Evolutionary conservation across 2,797 vertebrate species (phyloP).

Genomic region (Sciurus carolinensis): DNA sequence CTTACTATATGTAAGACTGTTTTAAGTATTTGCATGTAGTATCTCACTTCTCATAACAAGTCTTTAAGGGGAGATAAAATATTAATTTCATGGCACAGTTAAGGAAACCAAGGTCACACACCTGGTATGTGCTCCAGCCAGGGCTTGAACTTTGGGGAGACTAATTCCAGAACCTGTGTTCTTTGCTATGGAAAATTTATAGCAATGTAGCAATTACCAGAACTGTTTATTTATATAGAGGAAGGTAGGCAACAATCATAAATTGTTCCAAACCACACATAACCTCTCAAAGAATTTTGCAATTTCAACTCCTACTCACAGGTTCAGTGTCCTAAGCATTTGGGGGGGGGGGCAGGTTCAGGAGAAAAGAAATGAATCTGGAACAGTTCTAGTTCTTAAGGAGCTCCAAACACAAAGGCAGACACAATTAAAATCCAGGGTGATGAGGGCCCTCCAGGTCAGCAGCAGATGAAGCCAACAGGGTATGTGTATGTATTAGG

Average conservation of each 20-base stretch:
- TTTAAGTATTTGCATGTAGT: neutral
- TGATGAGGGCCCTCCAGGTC: neutral
- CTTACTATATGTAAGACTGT: neutral
- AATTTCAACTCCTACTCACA: constrained; percentile 11
- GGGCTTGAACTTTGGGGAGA: neutral
- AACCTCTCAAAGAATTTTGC: constrained; percentile 28
- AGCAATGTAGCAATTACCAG: constrained; percentile 51
- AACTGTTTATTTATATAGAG: constrained; percentile 32
- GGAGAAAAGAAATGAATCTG: constrained; percentile 12
- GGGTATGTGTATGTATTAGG: neutral
- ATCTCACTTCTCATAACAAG: neutral
- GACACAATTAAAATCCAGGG: neutral
- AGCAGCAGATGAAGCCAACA: neutral
- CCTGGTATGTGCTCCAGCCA: neutral
- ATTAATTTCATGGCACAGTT: neutral
- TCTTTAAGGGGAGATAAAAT: neutral
- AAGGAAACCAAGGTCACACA: neutral
- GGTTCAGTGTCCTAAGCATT: neutral
- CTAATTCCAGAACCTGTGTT: neutral
- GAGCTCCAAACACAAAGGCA: neutral
- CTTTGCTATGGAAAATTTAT: neutral
- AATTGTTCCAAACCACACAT: constrained; percentile 39
- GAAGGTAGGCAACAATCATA: neutral
- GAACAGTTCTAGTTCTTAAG: neutral
- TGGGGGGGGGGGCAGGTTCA: neutral